Base-by-base conservation (phyloP, 53 echinoderm and acorn worm species). In the Holothuria leucospilota region DNA sequence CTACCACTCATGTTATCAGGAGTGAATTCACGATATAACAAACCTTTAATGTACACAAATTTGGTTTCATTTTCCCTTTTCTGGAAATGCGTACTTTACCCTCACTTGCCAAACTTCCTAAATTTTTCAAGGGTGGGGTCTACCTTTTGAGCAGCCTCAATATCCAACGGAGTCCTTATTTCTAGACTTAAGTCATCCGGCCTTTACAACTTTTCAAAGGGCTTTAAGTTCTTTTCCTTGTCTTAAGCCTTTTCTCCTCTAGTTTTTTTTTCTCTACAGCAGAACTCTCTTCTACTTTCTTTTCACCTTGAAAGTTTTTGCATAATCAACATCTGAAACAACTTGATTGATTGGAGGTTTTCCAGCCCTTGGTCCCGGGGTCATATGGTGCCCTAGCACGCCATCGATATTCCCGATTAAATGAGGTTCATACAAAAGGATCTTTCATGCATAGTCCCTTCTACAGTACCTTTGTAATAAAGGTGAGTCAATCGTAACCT, bases 221-320 rank as follows among this genome's bases (percentile, higher is more conserved):
- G 21, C 7, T 51, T 39, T 2, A 77, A 49, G 2, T 56, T 2
- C 41, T 87, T 2, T 87, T 2, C 63, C 51, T 27, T 64, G 14
- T 4, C 62, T 63, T n/a, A n/a, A 61, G 38, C 34, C 78, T 78
- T 42, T 39, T 77, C 67, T 52, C 15, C 42, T 11, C 87, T 41
- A 14, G 77, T 87, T 51, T n/a, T n/a, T n/a, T n/a, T n/a, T n/a
- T n/a, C n/a, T 78, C 39, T 1, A 66, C 84, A 49, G 29, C 84
- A 2, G 64, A 64, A 6, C 3, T 6, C 49, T 49, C 8, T 49
- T 49, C 49, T 4, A 49, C 8, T 6, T 49, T 49, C 49, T 49
- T 49, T 49, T 49, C 8, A 6, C 8, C 49, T 13, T 49, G 49
- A 6, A 49, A 34, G 34, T 34, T 49, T 42, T 42, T 42, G 42